phyloP scores from a whole-genome alignment of 2,888 invertebrate genomes.

The Abrostola triplasia region DNA sequence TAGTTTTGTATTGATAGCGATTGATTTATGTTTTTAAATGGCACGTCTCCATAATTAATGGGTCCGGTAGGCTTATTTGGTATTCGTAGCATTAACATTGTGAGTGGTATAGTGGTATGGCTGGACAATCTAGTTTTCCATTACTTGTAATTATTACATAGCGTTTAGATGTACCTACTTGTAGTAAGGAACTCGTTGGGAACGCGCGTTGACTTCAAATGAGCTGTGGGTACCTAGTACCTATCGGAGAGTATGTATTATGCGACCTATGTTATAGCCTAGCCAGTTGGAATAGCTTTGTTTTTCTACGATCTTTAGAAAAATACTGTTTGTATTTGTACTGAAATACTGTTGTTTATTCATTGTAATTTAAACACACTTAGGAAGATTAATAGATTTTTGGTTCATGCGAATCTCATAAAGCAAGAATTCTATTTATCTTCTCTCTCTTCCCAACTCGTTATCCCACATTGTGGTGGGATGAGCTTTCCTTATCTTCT shows the following conservation, averaged over 20 bases:
- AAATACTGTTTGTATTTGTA: background rate
- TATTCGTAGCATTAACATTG: constrained; percentile 66
- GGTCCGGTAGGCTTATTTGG: constrained; percentile 62
- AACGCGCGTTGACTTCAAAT: constrained; percentile 40
- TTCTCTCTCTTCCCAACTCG: too few species aligned
- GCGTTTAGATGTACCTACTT: constrained; percentile 29
- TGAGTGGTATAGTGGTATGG: constrained; percentile 55
- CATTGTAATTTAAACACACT: too few species aligned
- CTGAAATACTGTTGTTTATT: too few species aligned
- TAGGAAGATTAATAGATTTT: too few species aligned
- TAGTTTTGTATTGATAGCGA: constrained; percentile 48
- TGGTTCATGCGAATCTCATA: too few species aligned
- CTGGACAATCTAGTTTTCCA: constrained; percentile 69
- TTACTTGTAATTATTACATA: constrained; percentile 53
- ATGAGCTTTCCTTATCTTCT: too few species aligned
- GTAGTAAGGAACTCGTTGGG: constrained; percentile 30
- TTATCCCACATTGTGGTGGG: too few species aligned
- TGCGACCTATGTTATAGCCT: constrained; percentile 25
- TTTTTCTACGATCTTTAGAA: background rate
- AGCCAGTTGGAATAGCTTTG: constrained; percentile 1
- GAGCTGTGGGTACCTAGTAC: constrained; percentile 7
- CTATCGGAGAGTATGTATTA: constrained; percentile 2
- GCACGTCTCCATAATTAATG: constrained; percentile 60
- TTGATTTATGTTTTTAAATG: constrained; percentile 63
- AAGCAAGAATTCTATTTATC: too few species aligned